Evolutionary conservation across 2,888 invertebrate species (phyloP), one percentile per base, ranked within the genome.

Genomic region (Melieria omissa): DNA sequence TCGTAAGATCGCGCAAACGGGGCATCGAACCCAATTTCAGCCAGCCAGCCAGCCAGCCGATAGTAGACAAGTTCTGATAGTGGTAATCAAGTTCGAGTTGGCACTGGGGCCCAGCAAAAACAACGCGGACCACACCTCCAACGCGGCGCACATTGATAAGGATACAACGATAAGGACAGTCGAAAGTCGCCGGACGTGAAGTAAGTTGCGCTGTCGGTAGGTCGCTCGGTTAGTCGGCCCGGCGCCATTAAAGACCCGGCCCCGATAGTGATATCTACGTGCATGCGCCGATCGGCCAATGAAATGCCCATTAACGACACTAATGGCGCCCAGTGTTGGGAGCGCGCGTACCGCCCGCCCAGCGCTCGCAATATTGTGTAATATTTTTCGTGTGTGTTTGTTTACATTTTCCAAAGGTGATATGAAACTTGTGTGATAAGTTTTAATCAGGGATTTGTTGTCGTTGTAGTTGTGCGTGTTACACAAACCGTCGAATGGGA

Each of bases 401-500:
- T 66, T 55, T 66, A 7, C 12, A 76, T 79, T 79, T 81, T 78
- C 78, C 79, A 83, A 82, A 82, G 82, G 82, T 83, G 83, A 83
- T 83, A 82, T 83, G 82, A 80, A 82, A 78, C 79, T 79, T 81
- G 77, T 81, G 80, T 82, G 84, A 83, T 83, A 84, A 84, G 79
- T 83, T 83, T 81, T 83, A 83, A 83, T 83, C 84, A 81, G 76
- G 78, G 83, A 81, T 70, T 70, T 64, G 41, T 46, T 58, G 29
- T 57, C 60, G 64, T 54, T 55, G 12, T 64, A 16, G 68, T 79
- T 78, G 58, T 49, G 42, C n/a, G 29, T 6, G 5, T 4, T 9
- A 29, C 29, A 65, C 29, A 29, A 45, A 14, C 42, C 49, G 44
- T 54, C 61, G 58, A 58, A 52, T 14, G 41, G 9, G 10, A 9